Evolutionary conservation across 2,797 vertebrate genomes (phyloP).

Genomic region (Typhlichthys subterraneus): DNA sequence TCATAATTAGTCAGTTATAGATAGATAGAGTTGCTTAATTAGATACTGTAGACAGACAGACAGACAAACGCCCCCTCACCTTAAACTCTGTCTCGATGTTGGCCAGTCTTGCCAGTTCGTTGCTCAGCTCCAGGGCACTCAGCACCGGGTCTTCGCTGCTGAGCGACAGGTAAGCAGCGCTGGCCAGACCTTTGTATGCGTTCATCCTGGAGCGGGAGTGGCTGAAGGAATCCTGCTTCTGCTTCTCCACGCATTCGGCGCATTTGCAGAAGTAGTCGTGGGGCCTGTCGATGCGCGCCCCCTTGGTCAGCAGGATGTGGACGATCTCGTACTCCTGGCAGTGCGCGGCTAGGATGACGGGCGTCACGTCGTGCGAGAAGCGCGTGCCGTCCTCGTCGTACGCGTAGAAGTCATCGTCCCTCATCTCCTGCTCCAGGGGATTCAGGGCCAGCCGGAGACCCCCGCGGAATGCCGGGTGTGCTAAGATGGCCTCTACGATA

Average conservation of each 20-base stretch:
- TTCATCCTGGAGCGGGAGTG: slow-evolving; percentile 97
- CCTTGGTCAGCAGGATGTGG: slow-evolving; percentile 91
- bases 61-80: slow-evolving; percentile 70
- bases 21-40: too few species aligned
- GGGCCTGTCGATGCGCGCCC: slow-evolving; percentile 90
- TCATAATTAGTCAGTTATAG: too few species aligned
- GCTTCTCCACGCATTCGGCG: slow-evolving; percentile 87
- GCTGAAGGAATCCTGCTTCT: slow-evolving; percentile 91
- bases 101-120: slow-evolving; percentile 91
- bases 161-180: slow-evolving; percentile 91
- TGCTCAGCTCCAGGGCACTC: slow-evolving; percentile 94
- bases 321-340: slow-evolving; percentile 98
- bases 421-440: slow-evolving; percentile 91
- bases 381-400: slow-evolving; percentile 95
- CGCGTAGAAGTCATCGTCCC: slow-evolving; percentile 93
- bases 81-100: slow-evolving; percentile 99
- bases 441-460: slow-evolving; percentile 87
- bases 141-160: slow-evolving; percentile 95
- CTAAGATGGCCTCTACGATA: slow-evolving; percentile 94
- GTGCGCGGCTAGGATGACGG: slow-evolving; percentile 92
- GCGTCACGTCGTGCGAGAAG: slow-evolving; percentile 94
- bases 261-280: slow-evolving; percentile 98
- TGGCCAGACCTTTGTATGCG: slow-evolving; percentile 94
- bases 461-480: slow-evolving; percentile 87
- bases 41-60: background rate